Percentiles rank a stretch among this genome's conserved stretches.
Conservation (phyloP, 1,140 invertebrate genomes). For the Drosophila quadrilineata region DNA sequence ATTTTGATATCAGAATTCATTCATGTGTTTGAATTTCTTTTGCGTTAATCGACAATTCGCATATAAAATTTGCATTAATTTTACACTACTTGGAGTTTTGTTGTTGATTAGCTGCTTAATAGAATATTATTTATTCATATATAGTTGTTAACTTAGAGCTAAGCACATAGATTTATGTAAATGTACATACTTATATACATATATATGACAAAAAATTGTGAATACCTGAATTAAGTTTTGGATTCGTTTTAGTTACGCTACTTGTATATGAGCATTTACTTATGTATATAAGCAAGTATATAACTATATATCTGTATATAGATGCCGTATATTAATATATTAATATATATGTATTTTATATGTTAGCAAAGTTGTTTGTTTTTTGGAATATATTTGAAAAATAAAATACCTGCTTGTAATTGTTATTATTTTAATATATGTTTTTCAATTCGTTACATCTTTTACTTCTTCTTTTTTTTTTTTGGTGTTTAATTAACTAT, state of each 20-base stretch:
- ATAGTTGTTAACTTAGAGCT: constrained; percentile 13
- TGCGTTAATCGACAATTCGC: constrained; percentile 50
- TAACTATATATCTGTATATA: too few relatives aligned
- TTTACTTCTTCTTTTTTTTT: constrained; percentile 20
- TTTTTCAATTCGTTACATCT: too few relatives aligned
- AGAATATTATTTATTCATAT: constrained; percentile 3
- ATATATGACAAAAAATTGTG: constrained; percentile 68
- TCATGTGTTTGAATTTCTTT: background rate
- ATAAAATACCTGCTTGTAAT: constrained; percentile 69
- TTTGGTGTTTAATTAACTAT: constrained; percentile 72
- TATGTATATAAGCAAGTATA: too few relatives aligned
- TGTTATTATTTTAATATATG: constrained; percentile 20
- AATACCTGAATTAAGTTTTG: constrained; percentile 78
- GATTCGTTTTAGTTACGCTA: constrained; percentile 69
- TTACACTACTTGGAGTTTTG: constrained; percentile 19
- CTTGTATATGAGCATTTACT: constrained; percentile 62
- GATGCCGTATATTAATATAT: constrained; percentile 3
- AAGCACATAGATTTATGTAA: constrained; percentile 23
- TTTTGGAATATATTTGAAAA: constrained; percentile 60
- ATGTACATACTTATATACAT: constrained; percentile 32
- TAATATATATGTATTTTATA: background rate
- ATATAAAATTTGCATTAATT: constrained; percentile 45
- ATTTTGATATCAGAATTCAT: constrained; percentile 76
- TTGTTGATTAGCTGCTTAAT: constrained; percentile 34
- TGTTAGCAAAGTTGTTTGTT: constrained; percentile 30